Evolutionary conservation across 1,140 invertebrate species (phyloP), one percentile per base, ranked within the genome.

Genomic region (Drosophila pectinifera): DNA sequence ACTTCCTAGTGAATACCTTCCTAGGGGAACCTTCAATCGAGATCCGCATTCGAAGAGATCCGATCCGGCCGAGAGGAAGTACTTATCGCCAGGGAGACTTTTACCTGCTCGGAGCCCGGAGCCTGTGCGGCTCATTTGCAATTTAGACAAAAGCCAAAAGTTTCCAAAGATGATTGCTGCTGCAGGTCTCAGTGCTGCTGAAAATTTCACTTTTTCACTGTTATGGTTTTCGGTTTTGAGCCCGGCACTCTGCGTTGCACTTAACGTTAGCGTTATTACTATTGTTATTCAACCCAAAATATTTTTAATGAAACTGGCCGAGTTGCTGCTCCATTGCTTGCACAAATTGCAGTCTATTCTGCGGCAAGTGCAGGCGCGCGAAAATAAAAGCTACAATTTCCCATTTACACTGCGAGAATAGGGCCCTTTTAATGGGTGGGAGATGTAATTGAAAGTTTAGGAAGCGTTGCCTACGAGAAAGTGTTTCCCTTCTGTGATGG

Each of bases 241-340:
- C 45, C 42, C 63, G 65, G 65, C 65, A 38, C 64, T 72, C 65
- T 13, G 65, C 67, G 8, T 58, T 46, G 55, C 56, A 77, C 61
- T 81, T 53, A 53, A 7, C 49, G 49, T 81, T 65, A 65, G 49
- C 83, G 73, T 83, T 83, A 89, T 88, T 79, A 89, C 84, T 82
- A 88, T 84, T 84, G 81, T 88, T 88, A 88, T 88, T 89, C 84
- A 88, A 88, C 84, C 84, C 65, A 77, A 88, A 89, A 88, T 88
- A 75, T 79, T 89, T 88, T 83, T 88, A 89, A 89, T 83, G 79
- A 89, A 88, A 89, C 65, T 80, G 78, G 78, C 83, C 82, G 72
- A 82, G 75, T 89, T 89, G 80, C 84, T 80, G 84, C 84, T 88
- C 84, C 76, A 88, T 88, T 89, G 84, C 84, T 49, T 70, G 61